These are phyloP conservation scores for Diachasmimorpha longicaudata DNA, from an alignment of 1,140 invertebrate genomes.

Conservation along the genomic window DNA sequence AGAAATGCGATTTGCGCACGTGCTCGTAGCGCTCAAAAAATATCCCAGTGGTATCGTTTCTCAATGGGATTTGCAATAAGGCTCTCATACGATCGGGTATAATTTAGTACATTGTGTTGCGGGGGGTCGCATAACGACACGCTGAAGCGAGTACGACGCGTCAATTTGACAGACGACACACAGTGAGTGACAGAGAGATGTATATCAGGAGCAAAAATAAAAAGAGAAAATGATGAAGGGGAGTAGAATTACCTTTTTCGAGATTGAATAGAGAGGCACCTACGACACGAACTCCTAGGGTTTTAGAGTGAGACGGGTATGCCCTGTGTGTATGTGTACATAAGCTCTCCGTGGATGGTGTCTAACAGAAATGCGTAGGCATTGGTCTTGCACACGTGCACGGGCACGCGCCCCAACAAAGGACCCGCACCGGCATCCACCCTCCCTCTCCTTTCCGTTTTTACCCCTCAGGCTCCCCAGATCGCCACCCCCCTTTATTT, in stretches of 20 bases:
- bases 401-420: constrained; percentile 55
- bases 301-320: neutral
- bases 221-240: constrained; percentile 18
- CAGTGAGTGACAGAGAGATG: constrained; percentile 1
- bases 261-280: constrained; percentile 35
- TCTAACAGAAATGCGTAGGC: constrained; percentile 41
- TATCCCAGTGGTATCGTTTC: constrained; percentile 1
- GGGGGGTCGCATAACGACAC: constrained; percentile 21
- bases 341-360: constrained; percentile 11
- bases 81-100: constrained; percentile 31
- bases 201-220: neutral
- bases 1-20: neutral
- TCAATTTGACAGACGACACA: constrained; percentile 7
- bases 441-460: constrained; percentile 4
- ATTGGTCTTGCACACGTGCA: constrained; percentile 55
- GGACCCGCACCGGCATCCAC: constrained; percentile 42
- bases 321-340: neutral
- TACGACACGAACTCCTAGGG: neutral
- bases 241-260: constrained; percentile 39
- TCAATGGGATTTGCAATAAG: neutral
- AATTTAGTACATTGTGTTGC: constrained; percentile 39
- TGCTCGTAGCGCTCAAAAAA: neutral
- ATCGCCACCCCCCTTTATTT: neutral
- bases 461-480: neutral
- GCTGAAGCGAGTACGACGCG: constrained; percentile 1